These are phyloP conservation scores for Opisthocomus hoazin DNA, from an alignment of 2,113 vertebrate species.

Conservation along the genomic window DNA sequence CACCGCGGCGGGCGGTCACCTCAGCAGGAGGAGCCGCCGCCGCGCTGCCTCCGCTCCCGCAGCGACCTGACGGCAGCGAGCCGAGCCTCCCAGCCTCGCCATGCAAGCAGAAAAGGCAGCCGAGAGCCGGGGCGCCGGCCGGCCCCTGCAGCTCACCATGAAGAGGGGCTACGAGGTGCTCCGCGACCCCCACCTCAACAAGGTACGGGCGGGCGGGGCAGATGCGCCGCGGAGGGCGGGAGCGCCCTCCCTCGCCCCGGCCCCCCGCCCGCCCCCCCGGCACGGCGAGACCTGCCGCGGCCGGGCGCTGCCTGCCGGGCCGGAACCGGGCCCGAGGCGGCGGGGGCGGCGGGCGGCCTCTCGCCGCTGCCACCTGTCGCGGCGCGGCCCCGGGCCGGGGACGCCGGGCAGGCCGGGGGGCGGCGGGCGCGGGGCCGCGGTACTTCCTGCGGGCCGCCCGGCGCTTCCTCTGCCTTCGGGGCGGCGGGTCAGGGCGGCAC, in stretches of 20 bases:
- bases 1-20: constrained; percentile 30
- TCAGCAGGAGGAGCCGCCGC: constrained; percentile 26
- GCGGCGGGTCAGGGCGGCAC: too few relatives aligned
- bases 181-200: constrained; percentile 84
- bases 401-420: too few relatives aligned
- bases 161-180: constrained; percentile 84
- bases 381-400: too few relatives aligned
- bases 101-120: constrained; percentile 13
- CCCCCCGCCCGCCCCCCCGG: too few relatives aligned
- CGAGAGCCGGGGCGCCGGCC: not conserved
- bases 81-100: not conserved
- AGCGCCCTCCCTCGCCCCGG: not conserved
- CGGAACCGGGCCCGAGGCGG: not conserved
- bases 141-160: constrained; percentile 65
- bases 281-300: not conserved
- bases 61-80: not conserved
- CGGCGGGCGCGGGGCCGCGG: not conserved
- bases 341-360: not conserved
- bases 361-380: not conserved
- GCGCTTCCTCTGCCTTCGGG: not conserved
- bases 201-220: constrained; percentile 68
- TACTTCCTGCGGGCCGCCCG: not conserved
- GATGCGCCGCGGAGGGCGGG: not conserved
- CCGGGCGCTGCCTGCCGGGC: not conserved
- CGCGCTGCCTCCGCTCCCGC: not conserved